These are phyloP conservation scores for Bambusicola thoracicus DNA, from an alignment of 2,113 vertebrate genomes.

Conservation along the genomic window DNA sequence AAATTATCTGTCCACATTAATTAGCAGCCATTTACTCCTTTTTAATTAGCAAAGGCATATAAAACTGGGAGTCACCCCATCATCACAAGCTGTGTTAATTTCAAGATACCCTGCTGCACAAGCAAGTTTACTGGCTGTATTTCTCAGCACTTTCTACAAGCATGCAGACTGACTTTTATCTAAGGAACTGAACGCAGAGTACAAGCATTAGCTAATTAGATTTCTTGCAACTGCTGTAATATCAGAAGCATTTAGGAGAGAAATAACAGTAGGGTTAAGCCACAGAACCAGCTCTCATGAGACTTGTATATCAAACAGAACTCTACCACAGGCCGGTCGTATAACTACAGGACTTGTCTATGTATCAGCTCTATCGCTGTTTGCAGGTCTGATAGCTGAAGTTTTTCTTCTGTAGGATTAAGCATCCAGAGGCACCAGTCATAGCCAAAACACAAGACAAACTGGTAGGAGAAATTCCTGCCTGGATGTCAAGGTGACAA, in stretches of 20 bases:
- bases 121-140: background rate
- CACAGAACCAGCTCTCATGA: background rate
- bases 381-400: rapidly evolving
- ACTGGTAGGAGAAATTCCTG: background rate
- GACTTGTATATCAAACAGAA: rapidly evolving
- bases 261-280: conserved; percentile 15
- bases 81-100: background rate
- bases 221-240: background rate
- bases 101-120: background rate
- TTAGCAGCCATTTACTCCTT: conserved; percentile 31
- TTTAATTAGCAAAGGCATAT: background rate
- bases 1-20: background rate
- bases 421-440: background rate
- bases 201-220: conserved; percentile 41
- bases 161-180: background rate
- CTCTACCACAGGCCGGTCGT: background rate
- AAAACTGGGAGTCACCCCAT: background rate
- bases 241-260: conserved; percentile 1
- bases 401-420: rapidly evolving
- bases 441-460: background rate
- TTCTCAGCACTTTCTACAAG: background rate
- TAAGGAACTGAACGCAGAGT: background rate
- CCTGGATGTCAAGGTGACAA: background rate
- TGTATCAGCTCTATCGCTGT: rapidly evolving
- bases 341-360: rapidly evolving